A percentile compares a stretch with the other conserved stretches of the same genome.
These are phyloP conservation scores for Ramphastos sulfuratus DNA, from an alignment of 2,113 vertebrate genomes.

Conservation along the genomic window DNA sequence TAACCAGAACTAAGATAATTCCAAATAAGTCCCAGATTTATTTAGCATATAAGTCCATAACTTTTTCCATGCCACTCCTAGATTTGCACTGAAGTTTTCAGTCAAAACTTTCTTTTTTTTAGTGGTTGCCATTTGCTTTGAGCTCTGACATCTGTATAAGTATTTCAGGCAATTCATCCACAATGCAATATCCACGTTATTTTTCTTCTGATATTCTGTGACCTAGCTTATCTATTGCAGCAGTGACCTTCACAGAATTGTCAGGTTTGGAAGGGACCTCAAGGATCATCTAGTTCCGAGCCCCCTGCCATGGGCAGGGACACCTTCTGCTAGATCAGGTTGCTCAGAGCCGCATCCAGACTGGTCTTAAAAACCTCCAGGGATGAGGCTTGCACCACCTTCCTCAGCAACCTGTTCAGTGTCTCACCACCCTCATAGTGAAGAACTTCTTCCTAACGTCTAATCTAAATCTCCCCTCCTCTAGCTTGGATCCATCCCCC, in stretches of 20 bases:
- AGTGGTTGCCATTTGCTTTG: not conserved
- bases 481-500: too few species aligned
- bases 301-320: too few species aligned
- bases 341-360: too few species aligned
- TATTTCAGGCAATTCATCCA: conserved; percentile 17
- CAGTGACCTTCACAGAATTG: not conserved
- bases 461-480: too few species aligned
- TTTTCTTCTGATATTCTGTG: conserved; percentile 7
- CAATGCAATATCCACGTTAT: not conserved
- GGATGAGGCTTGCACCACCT: too few species aligned
- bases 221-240: not conserved
- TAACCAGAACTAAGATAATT: not conserved
- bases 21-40: not conserved
- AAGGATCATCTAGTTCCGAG: too few species aligned
- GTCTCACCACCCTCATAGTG: too few species aligned
- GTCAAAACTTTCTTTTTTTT: not conserved
- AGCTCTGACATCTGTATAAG: not conserved
- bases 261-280: too few species aligned
- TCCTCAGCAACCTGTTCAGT: too few species aligned
- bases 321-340: too few species aligned
- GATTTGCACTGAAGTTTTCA: not conserved
- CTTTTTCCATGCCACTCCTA: not conserved
- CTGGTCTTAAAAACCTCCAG: too few species aligned
- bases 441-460: too few species aligned
- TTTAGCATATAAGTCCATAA: not conserved